phyloP scores from a whole-genome alignment of 2,888 invertebrate species.

The Aphidius colemani region DNA sequence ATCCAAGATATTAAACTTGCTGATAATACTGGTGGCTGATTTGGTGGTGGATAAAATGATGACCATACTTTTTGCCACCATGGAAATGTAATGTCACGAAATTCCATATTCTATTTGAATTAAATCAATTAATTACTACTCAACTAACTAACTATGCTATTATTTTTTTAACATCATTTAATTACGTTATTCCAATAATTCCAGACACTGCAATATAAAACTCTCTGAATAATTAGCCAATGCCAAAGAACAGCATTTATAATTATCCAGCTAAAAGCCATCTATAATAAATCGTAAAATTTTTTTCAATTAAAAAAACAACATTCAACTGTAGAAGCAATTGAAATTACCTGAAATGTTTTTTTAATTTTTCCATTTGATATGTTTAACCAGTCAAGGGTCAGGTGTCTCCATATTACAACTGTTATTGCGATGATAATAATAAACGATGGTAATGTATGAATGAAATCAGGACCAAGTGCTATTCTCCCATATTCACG shows the following conservation, averaged over 20 bases:
- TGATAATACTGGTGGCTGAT: slow-evolving; percentile 45
- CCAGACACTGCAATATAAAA: slow-evolving; percentile 52
- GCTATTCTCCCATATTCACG: slow-evolving; percentile 51
- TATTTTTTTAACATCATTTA: neutral
- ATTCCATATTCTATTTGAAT: slow-evolving; percentile 42
- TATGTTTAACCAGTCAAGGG: slow-evolving; percentile 30
- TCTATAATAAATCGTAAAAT: slow-evolving; percentile 34
- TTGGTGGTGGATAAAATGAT: slow-evolving; percentile 45
- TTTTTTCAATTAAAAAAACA: too few relatives aligned
- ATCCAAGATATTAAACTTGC: slow-evolving; percentile 53
- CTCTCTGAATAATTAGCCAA: slow-evolving; percentile 50
- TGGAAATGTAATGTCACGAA: slow-evolving; percentile 40
- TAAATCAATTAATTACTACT: neutral
- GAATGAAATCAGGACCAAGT: slow-evolving; percentile 52
- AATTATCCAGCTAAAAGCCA: slow-evolving; percentile 44
- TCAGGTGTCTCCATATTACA: slow-evolving; percentile 45
- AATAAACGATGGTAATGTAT: slow-evolving; percentile 50
- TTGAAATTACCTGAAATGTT: slow-evolving; percentile 41
- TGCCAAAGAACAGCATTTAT: slow-evolving; percentile 47
- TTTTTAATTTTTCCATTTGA: slow-evolving; percentile 31
- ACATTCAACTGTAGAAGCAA: neutral
- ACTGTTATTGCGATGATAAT: slow-evolving; percentile 44
- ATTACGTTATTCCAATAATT: slow-evolving; percentile 48
- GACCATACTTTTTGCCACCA: slow-evolving; percentile 56
- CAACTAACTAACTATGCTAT: neutral